Evolutionary conservation across 1,140 invertebrate species (phyloP).

Genomic region (Drosophila sturtevanti): DNA sequence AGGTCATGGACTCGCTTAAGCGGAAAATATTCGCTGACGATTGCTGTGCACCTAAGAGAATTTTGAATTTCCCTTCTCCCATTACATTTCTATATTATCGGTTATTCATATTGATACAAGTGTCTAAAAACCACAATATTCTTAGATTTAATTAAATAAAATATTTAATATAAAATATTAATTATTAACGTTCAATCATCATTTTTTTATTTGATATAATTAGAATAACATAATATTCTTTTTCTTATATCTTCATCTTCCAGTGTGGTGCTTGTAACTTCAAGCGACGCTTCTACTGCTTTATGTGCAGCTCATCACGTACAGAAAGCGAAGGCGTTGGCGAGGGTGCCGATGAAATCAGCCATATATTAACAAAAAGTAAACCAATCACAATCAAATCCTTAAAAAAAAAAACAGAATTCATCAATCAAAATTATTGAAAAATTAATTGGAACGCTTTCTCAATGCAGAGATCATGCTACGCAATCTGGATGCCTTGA

Average conservation of each 20-base stretch:
- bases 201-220: background rate
- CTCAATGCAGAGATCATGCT: constrained; percentile 89
- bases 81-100: no score
- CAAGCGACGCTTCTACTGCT: constrained; percentile 93
- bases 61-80: no score
- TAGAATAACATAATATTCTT: background rate
- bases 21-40: no score
- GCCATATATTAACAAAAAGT: constrained; percentile 94
- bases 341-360: constrained; percentile 94
- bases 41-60: no score
- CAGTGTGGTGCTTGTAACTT: constrained; percentile 97
- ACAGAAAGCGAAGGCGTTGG: constrained; percentile 88
- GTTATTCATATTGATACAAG: no score
- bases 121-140: no score
- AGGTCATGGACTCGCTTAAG: no score
- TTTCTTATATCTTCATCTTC: constrained; percentile 65
- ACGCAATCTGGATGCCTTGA: constrained; percentile 92
- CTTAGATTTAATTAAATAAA: no score
- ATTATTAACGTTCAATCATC: no score
- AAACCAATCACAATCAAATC: constrained; percentile 53
- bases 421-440: background rate
- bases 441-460: constrained; percentile 34
- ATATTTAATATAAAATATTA: no score
- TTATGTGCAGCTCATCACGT: constrained; percentile 93
- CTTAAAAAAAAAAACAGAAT: constrained; percentile 13